Percentiles rank a stretch among this genome's conserved stretches.
These are phyloP conservation scores for Phortica magna DNA, from an alignment of 2,888 invertebrate genomes.

Conservation along the genomic window DNA sequence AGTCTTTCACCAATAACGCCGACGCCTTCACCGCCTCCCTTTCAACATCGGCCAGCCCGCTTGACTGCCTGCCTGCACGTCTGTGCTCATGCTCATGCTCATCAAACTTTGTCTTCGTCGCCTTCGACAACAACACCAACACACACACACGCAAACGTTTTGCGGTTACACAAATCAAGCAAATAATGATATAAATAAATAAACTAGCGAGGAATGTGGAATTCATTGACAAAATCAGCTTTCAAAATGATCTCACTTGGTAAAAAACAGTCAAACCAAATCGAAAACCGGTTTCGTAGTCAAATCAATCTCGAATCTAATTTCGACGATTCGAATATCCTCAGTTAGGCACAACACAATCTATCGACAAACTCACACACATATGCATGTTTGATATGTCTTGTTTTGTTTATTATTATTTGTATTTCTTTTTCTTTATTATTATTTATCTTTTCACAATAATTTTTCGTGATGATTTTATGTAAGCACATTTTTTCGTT, in stretches of 20 bases:
- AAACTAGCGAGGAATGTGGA: slow-evolving; percentile 67
- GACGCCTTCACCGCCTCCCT: slow-evolving; percentile 10
- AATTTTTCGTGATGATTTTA: slow-evolving; percentile 26
- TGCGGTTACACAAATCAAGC: slow-evolving; percentile 45
- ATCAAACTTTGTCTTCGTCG: not conserved
- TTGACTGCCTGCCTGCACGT: too few species aligned
- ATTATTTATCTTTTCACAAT: slow-evolving; percentile 5
- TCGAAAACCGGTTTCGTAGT: slow-evolving; percentile 79
- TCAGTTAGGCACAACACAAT: not conserved
- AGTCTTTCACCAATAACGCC: too few species aligned
- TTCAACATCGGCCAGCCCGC: not conserved
- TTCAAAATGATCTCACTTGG: slow-evolving; percentile 79
- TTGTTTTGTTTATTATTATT: not conserved
- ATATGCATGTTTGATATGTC: too few species aligned
- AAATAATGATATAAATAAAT: slow-evolving; percentile 12
- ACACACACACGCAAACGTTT: not conserved
- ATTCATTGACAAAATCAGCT: slow-evolving; percentile 79
- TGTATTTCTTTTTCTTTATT: slow-evolving; percentile 30
- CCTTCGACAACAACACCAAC: not conserved
- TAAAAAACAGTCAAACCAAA: slow-evolving; percentile 79
- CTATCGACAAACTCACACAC: too few species aligned
- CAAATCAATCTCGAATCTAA: slow-evolving; percentile 64
- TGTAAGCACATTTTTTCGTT: slow-evolving; percentile 30
- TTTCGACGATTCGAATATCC: slow-evolving; percentile 26
- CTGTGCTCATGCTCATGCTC: not conserved